Evolutionary conservation across 2,113 vertebrate genomes (phyloP).

Genomic region (Tachysurus vachellii): DNA sequence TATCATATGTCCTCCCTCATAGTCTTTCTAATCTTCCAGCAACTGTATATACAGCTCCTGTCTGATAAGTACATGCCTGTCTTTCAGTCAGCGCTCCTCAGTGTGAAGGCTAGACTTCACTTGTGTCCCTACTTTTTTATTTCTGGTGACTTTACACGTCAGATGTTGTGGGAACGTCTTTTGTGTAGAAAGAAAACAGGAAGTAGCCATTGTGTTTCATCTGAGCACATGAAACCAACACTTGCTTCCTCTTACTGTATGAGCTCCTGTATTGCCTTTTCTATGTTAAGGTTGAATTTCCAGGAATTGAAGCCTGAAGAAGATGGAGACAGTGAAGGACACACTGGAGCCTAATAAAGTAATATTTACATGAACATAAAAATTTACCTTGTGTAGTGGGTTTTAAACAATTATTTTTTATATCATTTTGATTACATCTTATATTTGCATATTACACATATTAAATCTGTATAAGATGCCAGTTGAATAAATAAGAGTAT

Average conservation of each 20-base stretch:
- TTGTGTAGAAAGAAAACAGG: slow-evolving; percentile 22
- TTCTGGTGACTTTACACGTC: not conserved
- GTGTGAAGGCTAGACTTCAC: not conserved
- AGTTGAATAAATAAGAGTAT: no score
- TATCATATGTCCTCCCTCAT: not conserved
- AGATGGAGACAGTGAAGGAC: not conserved
- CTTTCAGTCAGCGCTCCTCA: slow-evolving; percentile 1
- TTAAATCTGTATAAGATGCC: no score
- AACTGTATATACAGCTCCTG: not conserved
- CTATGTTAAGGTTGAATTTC: slow-evolving; percentile 1
- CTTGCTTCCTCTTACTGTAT: slow-evolving; percentile 39
- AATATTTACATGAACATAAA: not conserved
- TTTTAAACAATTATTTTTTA: not conserved
- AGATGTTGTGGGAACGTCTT: slow-evolving; percentile 2
- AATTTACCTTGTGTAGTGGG: not conserved
- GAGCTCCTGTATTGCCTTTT: not conserved
- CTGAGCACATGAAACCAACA: slow-evolving; percentile 9
- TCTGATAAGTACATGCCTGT: not conserved
- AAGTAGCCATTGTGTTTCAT: slow-evolving; percentile 49
- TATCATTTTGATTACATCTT: not conserved
- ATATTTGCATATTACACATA: no score
- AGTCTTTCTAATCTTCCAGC: not conserved
- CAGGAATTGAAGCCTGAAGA: slow-evolving; percentile 23
- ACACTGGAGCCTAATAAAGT: not conserved
- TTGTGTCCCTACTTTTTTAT: not conserved